phyloP scores from a whole-genome alignment of 2,888 invertebrate genomes.

The Nebria brevicollis region DNA sequence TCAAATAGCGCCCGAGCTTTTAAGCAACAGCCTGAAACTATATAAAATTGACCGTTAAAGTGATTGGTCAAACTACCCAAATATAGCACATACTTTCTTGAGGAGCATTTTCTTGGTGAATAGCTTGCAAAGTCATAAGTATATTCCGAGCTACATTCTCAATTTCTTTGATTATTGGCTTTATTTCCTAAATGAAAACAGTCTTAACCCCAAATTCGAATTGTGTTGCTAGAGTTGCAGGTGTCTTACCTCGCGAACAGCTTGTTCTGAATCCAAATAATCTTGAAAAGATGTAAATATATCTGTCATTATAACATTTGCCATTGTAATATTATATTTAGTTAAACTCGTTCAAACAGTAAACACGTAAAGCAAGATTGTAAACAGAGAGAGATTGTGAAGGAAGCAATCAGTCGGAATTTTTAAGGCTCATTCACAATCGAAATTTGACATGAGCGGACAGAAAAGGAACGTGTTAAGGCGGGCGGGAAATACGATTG shows the following conservation, averaged over 20 bases:
- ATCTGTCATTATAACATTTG: slow-evolving; percentile 64
- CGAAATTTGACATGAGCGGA: no score
- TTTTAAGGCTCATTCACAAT: no score
- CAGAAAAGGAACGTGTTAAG: no score
- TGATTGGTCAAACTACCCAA: background rate
- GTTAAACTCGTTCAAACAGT: background rate
- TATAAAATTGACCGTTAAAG: slow-evolving; percentile 48
- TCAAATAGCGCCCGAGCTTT: slow-evolving; percentile 74
- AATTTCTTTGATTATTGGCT: slow-evolving; percentile 76
- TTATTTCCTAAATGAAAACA: slow-evolving; percentile 69
- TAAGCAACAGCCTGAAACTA: slow-evolving; percentile 72
- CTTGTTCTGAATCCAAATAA: slow-evolving; percentile 80
- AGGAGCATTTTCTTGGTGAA: slow-evolving; percentile 76
- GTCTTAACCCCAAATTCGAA: slow-evolving; percentile 20
- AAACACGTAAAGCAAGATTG: background rate
- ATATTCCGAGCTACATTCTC: slow-evolving; percentile 83
- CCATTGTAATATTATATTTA: slow-evolving; percentile 14
- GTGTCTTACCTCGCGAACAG: slow-evolving; percentile 76
- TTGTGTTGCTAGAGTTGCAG: background rate
- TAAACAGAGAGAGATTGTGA: no score
- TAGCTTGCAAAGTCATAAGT: slow-evolving; percentile 81
- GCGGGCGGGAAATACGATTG: no score
- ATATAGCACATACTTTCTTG: slow-evolving; percentile 70
- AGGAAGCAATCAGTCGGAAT: no score
- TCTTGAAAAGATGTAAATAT: slow-evolving; percentile 83